A percentile compares a stretch with the other conserved stretches of the same genome.
Evolutionary conservation across 1,140 invertebrate genomes (phyloP).

Genomic region (Mizuhopecten yessoensis): DNA sequence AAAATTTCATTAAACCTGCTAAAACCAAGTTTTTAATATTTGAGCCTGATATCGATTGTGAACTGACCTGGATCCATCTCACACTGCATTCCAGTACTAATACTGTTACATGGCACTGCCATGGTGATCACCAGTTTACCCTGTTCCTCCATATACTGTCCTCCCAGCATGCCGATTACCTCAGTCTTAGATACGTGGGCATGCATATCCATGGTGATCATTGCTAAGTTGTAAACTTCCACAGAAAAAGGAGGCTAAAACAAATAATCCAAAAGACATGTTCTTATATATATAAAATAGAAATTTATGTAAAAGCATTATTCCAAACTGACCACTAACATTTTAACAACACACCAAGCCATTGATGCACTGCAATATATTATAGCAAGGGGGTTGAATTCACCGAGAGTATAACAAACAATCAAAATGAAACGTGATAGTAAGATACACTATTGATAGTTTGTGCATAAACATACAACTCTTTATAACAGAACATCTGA

Average conservation of each 20-base stretch:
- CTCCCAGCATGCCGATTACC: constrained; percentile 90
- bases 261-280: neutral
- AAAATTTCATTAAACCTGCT: neutral
- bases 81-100: constrained; percentile 88
- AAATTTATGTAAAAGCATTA: no score
- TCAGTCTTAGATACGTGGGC: constrained; percentile 88
- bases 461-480: no score
- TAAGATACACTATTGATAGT: no score
- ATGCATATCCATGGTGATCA: constrained; percentile 89
- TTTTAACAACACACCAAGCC: no score
- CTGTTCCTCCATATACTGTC: constrained; percentile 81
- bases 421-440: no score
- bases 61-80: constrained; percentile 90
- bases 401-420: no score
- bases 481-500: no score
- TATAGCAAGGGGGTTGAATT: no score
- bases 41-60: neutral
- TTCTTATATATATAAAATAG: no score
- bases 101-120: constrained; percentile 86
- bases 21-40: neutral
- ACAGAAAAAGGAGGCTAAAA: constrained; percentile 87
- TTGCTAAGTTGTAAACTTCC: constrained; percentile 85
- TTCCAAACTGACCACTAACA: no score
- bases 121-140: constrained; percentile 83
- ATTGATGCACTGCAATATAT: no score